Base-by-base conservation (phyloP, 37 sponge, comb jelly and placozoan genomes). In the Cliona cf. orientalis region DNA sequence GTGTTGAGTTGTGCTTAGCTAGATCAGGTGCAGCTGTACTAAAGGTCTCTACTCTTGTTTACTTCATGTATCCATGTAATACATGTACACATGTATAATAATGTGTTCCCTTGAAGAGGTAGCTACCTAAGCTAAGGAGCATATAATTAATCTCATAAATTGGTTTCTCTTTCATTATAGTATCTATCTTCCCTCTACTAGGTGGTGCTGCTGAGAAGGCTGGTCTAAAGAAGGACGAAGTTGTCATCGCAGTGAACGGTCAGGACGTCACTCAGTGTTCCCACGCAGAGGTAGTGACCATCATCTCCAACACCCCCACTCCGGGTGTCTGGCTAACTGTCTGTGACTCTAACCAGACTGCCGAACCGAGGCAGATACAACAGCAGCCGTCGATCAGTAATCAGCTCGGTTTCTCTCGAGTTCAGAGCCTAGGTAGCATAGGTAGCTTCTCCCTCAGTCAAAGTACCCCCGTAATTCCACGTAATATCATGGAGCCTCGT, bases 311-410 rank as follows among this genome's bases (percentile, higher is more conserved):
- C 46, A 84, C 82, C 1, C 55, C 56, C 7, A 79, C 67, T 3
- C 76, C 78, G 0, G 82, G 83, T 3, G 83, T 91, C 26, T 91
- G 91, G 91, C 85, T 91, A 6, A 69, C 81, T 6, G 91, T 91
- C 32, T 75, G 91, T 58, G 91, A 91, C 37, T 23, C 83, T 5
- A 69, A 57, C 64, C 28, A 66, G 23, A 33, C 45, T 17, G 21
- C 12, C 28, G 2, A 39, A 22, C 35, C 22, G n/a, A 37, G 61
- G 5, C 58, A 21, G 7, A 7, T 6, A 9, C 9, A 45, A 17
- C 5, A 17, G 42, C 69, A 14, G n/a, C n/a, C n/a, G n/a, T n/a
- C n/a, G n/a, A 34, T 42, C 46, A 29, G 6, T 46, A 25, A 12
- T 4, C 66, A 7, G 66, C 32, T 31, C 2, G 26, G 63, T 61